Base-by-base conservation (phyloP, 2,797 vertebrate species). In the Diceros bicornis region DNA sequence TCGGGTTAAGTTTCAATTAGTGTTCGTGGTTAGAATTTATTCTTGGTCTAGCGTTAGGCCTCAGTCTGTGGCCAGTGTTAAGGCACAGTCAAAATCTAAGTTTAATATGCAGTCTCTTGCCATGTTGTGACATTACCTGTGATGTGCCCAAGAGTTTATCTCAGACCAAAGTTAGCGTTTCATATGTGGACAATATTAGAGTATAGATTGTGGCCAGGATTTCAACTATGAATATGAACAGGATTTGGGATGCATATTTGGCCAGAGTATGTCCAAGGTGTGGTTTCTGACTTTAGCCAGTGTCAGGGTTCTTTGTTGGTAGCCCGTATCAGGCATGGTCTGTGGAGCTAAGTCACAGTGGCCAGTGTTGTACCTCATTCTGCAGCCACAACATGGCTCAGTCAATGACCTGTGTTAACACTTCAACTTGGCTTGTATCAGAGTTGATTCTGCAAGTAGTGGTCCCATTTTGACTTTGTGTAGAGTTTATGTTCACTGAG, bases 91-190 rank as follows among this genome's bases (percentile, higher is more conserved):
- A 69, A 18, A 93, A 69, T 93, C 57, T 79, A 78, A 78, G 47
- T 86, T 95, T 72, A 57, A 91, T 88, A 94, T 92, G 83, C 50
- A 93, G 57, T 85, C 88, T 95, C 11, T 57, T 96, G 50, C n/a
- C 64, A 50, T 97, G 32, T 93, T 95, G 85, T 23, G 41, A 68
- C 50, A 94, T 94, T 78, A 69, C 37, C 66, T 92, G 8, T 92
- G 55, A 72, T 87, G 3, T 75, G 32, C 59, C 64, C 77, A 74
- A 87, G 34, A 86, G 10, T n/a, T 72, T 79, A 17, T 84, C 59
- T 95, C 41, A 96, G 82, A 91, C 12, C 16, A 77, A 37, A 55
- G 14, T 50, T 77, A 84, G 25, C 52, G 66, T 85, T 95, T 79
- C 47, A 10, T 77, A 4, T 77, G 32, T 82, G 25, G 32, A 84